phyloP scores from a whole-genome alignment of 2,888 invertebrate species.

The Ichneumoninae sp. region DNA sequence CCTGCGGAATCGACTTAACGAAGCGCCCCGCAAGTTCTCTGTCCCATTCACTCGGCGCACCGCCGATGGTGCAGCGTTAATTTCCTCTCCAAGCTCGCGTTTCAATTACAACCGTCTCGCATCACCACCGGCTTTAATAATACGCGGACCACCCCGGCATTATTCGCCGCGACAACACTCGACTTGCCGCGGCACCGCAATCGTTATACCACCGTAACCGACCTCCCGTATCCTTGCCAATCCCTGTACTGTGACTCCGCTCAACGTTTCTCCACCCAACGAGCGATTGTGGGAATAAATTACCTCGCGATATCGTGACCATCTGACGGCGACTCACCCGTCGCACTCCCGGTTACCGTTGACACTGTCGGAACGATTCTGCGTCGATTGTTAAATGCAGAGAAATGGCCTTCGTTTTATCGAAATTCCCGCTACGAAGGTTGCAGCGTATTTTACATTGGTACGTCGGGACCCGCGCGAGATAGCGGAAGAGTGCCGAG shows the following conservation, averaged over 20 bases:
- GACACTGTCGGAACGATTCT: background rate
- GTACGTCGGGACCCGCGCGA: background rate
- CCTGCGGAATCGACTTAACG: background rate
- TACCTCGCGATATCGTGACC: conserved; percentile 29
- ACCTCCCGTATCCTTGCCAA: background rate
- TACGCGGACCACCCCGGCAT: background rate
- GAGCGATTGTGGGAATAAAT: conserved; percentile 34
- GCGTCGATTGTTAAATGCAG: background rate
- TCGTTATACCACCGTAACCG: conserved; percentile 2
- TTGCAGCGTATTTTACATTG: conserved; percentile 3
- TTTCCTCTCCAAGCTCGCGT: conserved; percentile 19
- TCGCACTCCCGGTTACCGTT: background rate
- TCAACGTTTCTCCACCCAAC: conserved; percentile 3
- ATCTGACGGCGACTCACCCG: background rate
- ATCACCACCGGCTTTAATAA: conserved; percentile 31
- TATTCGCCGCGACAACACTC: conserved; percentile 1
- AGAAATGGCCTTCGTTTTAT: conserved; percentile 24
- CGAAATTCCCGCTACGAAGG: conserved; percentile 26
- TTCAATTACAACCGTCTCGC: conserved; percentile 46
- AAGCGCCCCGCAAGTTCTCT: background rate
- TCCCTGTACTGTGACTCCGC: conserved; percentile 7
- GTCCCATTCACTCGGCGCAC: background rate
- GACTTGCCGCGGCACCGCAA: conserved; percentile 12
- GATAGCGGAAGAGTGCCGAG: background rate
- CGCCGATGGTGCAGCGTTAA: conserved; percentile 16